Base-by-base conservation (phyloP, 2,888 invertebrate species). In the Cynaeus angustus region DNA sequence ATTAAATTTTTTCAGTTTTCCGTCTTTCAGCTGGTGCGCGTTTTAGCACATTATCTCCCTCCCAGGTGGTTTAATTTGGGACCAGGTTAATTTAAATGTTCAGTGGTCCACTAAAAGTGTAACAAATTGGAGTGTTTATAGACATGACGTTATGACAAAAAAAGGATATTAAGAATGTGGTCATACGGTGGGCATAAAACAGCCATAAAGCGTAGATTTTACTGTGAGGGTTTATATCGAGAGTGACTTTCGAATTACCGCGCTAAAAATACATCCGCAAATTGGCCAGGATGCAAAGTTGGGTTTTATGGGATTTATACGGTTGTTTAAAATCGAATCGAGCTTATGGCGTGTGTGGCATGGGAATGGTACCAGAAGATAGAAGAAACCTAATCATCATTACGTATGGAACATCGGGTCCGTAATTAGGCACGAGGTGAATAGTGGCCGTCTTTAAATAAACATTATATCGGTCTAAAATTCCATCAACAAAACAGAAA, bases 401-500 rank as follows among this genome's bases (percentile, higher is more conserved):
- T 61, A 61, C 61, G 61, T 48, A 48, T 61, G 61, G 50, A 67
- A 56, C 37, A 56, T 38, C 41, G 41, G 10, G 21, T 56, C n/a
- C 45, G 43, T 64, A 56, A 68, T 64, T 68, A 68, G 68, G 55
- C 46, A 41, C 21, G 50, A 46, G 43, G 28, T 56, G 64, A 56
- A 68, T 68, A 55, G 68, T 61, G 48, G 46, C 61, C 46, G 61
- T 55, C 61, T 68, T 62, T 46, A 55, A 45, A 68, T 68, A 68
- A 68, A 64, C 56, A 68, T 68, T 68, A 68, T 46, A 64, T 68
- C 68, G 64, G 46, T 48, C 50, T 30, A 68, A 46, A 64, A 48
- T 68, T 68, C 68, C 64, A 50, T 7, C 62, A 64, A 68, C 56
- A 56, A 48, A 64, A 66, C 50, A 68, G 53, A 68, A 58, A 68